phyloP scores from a whole-genome alignment of 2,888 invertebrate genomes.

The Gisinianus flammeolus region DNA sequence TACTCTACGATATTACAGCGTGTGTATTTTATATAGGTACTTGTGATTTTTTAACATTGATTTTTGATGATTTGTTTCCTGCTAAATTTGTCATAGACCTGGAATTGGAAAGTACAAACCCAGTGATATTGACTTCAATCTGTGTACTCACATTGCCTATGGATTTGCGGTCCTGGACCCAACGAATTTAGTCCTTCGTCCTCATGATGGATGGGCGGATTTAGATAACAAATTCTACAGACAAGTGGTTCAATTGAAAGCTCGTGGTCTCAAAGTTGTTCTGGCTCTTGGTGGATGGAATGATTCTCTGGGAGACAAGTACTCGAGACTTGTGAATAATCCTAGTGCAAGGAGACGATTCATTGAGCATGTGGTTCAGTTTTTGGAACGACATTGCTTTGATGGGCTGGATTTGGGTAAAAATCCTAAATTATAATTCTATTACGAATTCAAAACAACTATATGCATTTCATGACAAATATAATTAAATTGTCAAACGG shows the following conservation, averaged over 20 bases:
- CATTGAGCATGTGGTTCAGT: conserved; percentile 75
- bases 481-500: no score
- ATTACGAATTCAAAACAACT: no score
- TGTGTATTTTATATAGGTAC: no score
- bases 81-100: conserved; percentile 66
- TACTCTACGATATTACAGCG: no score
- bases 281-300: conserved; percentile 95
- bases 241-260: conserved; percentile 76
- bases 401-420: conserved; percentile 86
- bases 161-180: conserved; percentile 88
- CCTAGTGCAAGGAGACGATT: conserved; percentile 74
- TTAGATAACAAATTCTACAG: conserved; percentile 81
- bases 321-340: conserved; percentile 79
- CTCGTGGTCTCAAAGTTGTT: conserved; percentile 77
- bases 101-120: conserved; percentile 81
- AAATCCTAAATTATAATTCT: not conserved
- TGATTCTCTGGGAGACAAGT: conserved; percentile 86
- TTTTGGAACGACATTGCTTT: conserved; percentile 79
- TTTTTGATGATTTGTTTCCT: not conserved
- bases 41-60: no score
- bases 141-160: conserved; percentile 91
- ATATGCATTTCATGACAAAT: no score
- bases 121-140: conserved; percentile 78
- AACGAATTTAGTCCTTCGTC: conserved; percentile 76
- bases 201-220: conserved; percentile 61